phyloP scores from a whole-genome alignment of 2,113 vertebrate genomes.

The human (Homo sapiens) region DNA sequence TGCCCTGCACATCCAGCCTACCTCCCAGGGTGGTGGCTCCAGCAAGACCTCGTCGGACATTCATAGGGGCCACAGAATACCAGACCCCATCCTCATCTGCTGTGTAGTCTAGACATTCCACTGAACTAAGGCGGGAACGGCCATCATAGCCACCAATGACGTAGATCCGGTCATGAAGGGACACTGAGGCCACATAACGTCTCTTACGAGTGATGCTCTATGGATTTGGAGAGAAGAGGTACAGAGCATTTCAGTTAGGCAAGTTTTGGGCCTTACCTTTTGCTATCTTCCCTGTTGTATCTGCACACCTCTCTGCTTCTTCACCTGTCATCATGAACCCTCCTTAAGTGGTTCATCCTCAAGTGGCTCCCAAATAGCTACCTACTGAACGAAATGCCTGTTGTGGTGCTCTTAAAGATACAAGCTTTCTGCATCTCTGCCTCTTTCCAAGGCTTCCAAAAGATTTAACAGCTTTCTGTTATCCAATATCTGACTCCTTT shows the following conservation, averaged over 20 bases:
- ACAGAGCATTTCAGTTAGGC: neutral
- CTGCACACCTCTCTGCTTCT: neutral
- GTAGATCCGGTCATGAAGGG: slow-evolving; percentile 96
- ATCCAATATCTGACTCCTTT: neutral
- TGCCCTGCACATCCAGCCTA: slow-evolving; percentile 49
- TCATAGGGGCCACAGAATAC: slow-evolving; percentile 99
- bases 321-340: neutral
- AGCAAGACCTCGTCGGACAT: slow-evolving; percentile 94
- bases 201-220: slow-evolving; percentile 98
- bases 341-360: neutral
- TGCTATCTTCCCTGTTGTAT: neutral
- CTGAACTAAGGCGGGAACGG: slow-evolving; percentile 96
- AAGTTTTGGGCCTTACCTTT: neutral
- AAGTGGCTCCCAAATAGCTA: neutral
- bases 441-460: neutral
- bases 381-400: neutral
- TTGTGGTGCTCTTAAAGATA: neutral
- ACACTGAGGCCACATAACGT: slow-evolving; percentile 97
- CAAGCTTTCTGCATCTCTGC: neutral
- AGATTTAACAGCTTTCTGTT: neutral
- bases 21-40: slow-evolving; percentile 98
- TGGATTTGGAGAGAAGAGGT: neutral
- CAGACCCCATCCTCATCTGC: slow-evolving; percentile 97
- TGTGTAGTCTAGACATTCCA: slow-evolving; percentile 97
- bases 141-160: slow-evolving; percentile 98